Evolutionary conservation across 1,140 invertebrate genomes (phyloP), one percentile per base, ranked within the genome.

Genomic region (Trinorchestia longiramus): DNA sequence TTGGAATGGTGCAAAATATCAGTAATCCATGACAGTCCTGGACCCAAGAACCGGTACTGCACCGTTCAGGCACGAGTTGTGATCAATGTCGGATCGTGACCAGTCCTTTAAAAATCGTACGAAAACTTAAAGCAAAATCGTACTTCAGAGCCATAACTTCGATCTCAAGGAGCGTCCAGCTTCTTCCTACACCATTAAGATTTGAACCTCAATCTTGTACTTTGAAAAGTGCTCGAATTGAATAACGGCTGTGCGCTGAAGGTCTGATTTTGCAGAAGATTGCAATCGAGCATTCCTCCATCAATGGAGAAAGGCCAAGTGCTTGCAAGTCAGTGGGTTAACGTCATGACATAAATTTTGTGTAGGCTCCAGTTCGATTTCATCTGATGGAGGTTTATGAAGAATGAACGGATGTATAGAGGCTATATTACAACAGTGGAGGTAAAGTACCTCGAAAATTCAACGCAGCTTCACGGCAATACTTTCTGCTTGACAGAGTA

Each of bases 11-110:
- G 28, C 88, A 43, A 43, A 43, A 42, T 15, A 41, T 42, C 41
- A 90, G 88, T 42, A 90, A 90, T 8, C 43, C 36, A 90, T 90
- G n/a, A 90, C 6, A 36, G 43, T 41, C 88, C 88, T 42, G 41
- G 11, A 42, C 8, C 36, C 19, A 6, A 40, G 92, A 94, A 94
- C 92, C 92, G 92, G 92, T 94, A 94, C 92, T 36, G 92, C 44
- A 94, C 92, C 8, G 36, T 6, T 41, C 17, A 28, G 92, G 6
- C 92, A n/a, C 43, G 43, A 94, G 92, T 94, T 94, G 92, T 94
- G 92, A 94, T 94, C 92, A 94, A 94, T 94, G 92, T 94, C 44
- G 92, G 92, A 94, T 94, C 92, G 92, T 94, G 92, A 94, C 92
- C 92, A 94, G 43, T 94, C 44, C 43, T 94, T 94, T 43, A 94